These are phyloP conservation scores for Drosophila bifasciata DNA, from an alignment of 1,140 invertebrate species.

Conservation along the genomic window DNA sequence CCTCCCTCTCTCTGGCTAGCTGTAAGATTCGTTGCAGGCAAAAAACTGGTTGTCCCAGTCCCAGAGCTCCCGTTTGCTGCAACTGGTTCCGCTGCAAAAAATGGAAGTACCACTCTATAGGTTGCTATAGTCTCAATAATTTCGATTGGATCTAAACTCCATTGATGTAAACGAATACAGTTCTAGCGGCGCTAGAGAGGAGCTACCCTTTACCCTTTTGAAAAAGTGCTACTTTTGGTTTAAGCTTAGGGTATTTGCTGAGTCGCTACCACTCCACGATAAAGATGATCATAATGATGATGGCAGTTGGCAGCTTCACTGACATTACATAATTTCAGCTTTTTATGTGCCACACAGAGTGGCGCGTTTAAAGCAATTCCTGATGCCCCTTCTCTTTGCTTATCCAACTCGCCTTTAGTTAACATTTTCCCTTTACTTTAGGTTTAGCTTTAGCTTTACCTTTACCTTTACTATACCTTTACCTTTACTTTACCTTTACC, in stretches of 20 bases:
- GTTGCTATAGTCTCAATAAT: too few relatives aligned
- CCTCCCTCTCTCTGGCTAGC: background rate
- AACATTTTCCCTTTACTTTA: too few relatives aligned
- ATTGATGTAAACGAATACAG: too few relatives aligned
- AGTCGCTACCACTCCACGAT: background rate
- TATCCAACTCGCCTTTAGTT: slow-evolving; percentile 1
- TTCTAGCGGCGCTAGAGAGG: too few relatives aligned
- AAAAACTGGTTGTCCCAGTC: slow-evolving; percentile 42
- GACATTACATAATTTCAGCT: slow-evolving; percentile 32
- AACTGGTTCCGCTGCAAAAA: too few relatives aligned
- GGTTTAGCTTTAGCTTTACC: background rate
- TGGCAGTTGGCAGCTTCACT: slow-evolving; percentile 5
- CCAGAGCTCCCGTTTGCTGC: too few relatives aligned
- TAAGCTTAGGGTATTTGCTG: background rate
- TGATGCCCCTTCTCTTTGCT: slow-evolving; percentile 60
- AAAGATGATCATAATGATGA: slow-evolving; percentile 3
- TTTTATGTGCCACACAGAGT: slow-evolving; percentile 6
- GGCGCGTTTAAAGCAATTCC: slow-evolving; percentile 22
- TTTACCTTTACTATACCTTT: background rate
- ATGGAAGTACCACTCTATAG: too few relatives aligned
- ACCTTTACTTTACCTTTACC: background rate
- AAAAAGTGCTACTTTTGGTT: background rate
- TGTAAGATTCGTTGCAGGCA: background rate
- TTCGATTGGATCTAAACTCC: too few relatives aligned
- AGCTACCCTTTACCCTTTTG: background rate